A percentile compares a stretch with the other conserved stretches of the same genome.
phyloP scores from a whole-genome alignment of 2,113 vertebrate genomes.

The Odontophorus gujanensis region DNA sequence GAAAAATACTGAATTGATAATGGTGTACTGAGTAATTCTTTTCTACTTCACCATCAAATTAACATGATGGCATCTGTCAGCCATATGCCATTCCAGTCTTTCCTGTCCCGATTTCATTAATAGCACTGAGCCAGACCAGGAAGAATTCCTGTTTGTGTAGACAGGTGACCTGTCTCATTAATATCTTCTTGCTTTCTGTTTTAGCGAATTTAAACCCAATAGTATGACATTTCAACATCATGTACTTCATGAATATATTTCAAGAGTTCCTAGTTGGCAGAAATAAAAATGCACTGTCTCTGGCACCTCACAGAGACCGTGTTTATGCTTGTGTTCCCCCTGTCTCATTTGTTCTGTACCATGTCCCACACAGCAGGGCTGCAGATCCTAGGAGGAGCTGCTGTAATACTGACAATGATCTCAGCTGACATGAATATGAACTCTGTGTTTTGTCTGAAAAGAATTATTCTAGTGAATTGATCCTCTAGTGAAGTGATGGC shows the following conservation, averaged over 20 bases:
- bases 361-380: background rate
- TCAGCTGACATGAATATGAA: background rate
- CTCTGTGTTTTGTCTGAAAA: slow-evolving; percentile 29
- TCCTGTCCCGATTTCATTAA: slow-evolving; percentile 63
- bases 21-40: slow-evolving; percentile 55
- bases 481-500: background rate
- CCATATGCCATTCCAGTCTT: slow-evolving; percentile 64
- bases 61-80: slow-evolving; percentile 55
- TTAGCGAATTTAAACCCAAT: slow-evolving; percentile 20
- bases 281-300: background rate
- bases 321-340: background rate
- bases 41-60: slow-evolving; percentile 59
- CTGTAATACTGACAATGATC: background rate
- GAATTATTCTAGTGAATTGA: slow-evolving; percentile 31
- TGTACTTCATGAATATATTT: background rate
- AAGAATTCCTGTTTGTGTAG: slow-evolving; percentile 67
- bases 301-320: background rate
- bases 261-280: background rate
- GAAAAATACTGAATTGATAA: slow-evolving; percentile 25
- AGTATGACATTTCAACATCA: slow-evolving; percentile 40
- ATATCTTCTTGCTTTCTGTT: slow-evolving; percentile 48
- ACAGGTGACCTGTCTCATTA: slow-evolving; percentile 51
- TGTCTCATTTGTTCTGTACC: background rate
- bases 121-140: slow-evolving; percentile 21
- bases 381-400: background rate